Evolutionary conservation across 2,888 invertebrate species (phyloP).

Genomic region (Cylloceria caligata): DNA sequence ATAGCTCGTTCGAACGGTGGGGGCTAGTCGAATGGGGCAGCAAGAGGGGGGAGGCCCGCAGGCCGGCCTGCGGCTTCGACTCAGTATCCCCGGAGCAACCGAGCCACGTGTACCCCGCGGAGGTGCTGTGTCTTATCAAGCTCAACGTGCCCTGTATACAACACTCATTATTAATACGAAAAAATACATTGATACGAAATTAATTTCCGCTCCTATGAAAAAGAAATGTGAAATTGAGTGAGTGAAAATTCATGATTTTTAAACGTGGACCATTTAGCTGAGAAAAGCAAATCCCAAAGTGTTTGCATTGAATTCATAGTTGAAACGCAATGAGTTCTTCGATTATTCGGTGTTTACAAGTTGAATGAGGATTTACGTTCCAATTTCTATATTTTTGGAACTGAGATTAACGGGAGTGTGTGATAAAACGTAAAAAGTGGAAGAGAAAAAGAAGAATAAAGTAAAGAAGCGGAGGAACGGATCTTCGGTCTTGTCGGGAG

Average conservation of each 20-base stretch:
- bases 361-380: neutral
- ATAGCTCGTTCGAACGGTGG: slow-evolving; percentile 17
- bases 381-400: neutral
- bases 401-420: neutral
- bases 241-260: neutral
- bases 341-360: neutral
- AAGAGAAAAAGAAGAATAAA: neutral
- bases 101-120: slow-evolving; percentile 84
- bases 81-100: slow-evolving; percentile 85
- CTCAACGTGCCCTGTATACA: slow-evolving; percentile 42
- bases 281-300: neutral
- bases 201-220: neutral
- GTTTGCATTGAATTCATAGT: neutral
- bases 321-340: neutral
- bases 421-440: slow-evolving; percentile 12
- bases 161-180: neutral
- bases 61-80: slow-evolving; percentile 84
- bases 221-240: neutral
- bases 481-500: neutral
- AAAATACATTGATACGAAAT: neutral
- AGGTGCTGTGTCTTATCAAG: slow-evolving; percentile 69
- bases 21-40: slow-evolving; percentile 45
- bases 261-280: neutral
- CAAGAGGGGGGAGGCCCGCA: slow-evolving; percentile 82
- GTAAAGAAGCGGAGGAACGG: slow-evolving; percentile 9